Conservation (phyloP, 2,113 vertebrate genomes). For the Equus przewalskii region DNA sequence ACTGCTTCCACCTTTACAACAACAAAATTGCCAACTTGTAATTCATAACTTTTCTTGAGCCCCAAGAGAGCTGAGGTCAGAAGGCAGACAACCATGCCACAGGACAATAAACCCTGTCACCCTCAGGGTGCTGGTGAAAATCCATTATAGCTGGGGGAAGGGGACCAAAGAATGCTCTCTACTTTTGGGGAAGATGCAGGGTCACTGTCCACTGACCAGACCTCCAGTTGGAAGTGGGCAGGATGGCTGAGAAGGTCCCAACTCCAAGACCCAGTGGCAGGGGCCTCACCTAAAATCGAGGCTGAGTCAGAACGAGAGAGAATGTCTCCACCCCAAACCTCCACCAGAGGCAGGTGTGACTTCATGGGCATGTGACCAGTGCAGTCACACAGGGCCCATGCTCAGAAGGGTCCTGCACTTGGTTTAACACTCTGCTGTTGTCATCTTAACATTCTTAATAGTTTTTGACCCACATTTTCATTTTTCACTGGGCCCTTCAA, state of each 20-base stretch:
- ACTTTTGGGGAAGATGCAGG: neutral
- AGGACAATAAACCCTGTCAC: neutral
- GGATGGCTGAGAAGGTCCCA: neutral
- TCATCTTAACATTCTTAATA: neutral
- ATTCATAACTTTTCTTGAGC: neutral
- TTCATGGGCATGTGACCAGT: neutral
- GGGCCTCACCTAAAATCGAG: neutral
- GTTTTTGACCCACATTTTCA: neutral
- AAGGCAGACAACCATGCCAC: neutral
- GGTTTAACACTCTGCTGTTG: neutral
- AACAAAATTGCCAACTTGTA: neutral
- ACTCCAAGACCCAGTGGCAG: neutral
- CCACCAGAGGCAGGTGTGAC: neutral
- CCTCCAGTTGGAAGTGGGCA: neutral
- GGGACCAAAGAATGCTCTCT: neutral
- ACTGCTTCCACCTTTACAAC: neutral
- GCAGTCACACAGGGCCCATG: fast-evolving
- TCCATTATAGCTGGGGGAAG: neutral
- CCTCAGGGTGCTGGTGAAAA: neutral
- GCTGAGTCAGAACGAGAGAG: neutral
- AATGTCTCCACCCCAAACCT: neutral
- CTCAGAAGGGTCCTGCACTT: neutral
- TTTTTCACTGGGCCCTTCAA: neutral
- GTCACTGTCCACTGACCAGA: neutral
- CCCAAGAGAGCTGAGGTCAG: neutral